phyloP scores from a whole-genome alignment of 2,797 vertebrate genomes.

The Pogonophryne albipinna region DNA sequence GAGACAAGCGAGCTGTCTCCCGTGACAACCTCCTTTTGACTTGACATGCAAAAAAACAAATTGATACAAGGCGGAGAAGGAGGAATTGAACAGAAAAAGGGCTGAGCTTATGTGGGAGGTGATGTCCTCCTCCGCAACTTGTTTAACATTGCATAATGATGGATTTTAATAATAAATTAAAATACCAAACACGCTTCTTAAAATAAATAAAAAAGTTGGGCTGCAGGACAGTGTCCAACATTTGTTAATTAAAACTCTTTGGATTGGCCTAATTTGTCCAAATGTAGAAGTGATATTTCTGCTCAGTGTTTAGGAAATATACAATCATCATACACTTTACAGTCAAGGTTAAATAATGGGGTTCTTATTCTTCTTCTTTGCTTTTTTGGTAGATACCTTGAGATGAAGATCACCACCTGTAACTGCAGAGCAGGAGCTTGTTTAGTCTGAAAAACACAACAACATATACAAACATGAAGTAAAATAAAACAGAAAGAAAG shows the following conservation, averaged over 20 bases:
- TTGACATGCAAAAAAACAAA: conserved; percentile 71
- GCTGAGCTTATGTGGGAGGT: conserved; percentile 53
- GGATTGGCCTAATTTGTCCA: conserved; percentile 40
- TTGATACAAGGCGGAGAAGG: conserved; percentile 54
- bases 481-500: too few relatives aligned
- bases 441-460: too few relatives aligned
- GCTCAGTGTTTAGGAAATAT: conserved; percentile 17
- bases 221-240: conserved; percentile 39
- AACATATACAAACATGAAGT: too few relatives aligned
- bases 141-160: conserved; percentile 36
- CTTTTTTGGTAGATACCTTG: neutral
- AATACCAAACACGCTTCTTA: conserved; percentile 19
- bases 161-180: conserved; percentile 36
- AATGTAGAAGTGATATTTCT: conserved; percentile 34
- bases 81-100: conserved; percentile 39
- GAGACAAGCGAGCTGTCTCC: conserved; percentile 70
- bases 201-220: neutral
- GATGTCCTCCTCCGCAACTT: conserved; percentile 53
- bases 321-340: conserved; percentile 26
- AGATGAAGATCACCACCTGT: neutral
- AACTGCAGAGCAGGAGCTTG: neutral
- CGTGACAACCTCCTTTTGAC: conserved; percentile 73
- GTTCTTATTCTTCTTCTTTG: neutral
- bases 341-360: conserved; percentile 7
- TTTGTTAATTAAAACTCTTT: conserved; percentile 37